These are phyloP conservation scores for Phortica magna DNA, from an alignment of 2,888 invertebrate species.

Conservation along the genomic window DNA sequence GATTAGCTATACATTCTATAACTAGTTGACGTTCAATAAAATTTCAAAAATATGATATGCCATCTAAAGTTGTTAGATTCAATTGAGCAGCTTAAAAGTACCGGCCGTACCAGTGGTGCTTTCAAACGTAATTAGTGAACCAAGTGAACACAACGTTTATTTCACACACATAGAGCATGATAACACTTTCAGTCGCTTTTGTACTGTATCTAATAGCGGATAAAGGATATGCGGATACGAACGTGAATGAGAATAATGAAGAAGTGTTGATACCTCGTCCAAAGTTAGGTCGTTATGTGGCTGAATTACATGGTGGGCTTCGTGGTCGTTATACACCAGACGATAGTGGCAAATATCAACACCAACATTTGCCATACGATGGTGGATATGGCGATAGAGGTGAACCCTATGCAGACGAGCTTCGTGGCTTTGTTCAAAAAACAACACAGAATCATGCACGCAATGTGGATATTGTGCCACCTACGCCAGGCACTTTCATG, in stretches of 20 bases:
- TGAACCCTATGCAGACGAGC: conserved; percentile 73
- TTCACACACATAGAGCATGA: conserved; percentile 44
- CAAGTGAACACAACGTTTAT: conserved; percentile 36
- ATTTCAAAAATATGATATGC: conserved; percentile 45
- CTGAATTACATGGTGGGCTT: conserved; percentile 72
- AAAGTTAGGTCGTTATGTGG: conserved; percentile 65
- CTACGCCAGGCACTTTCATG: conserved; percentile 40
- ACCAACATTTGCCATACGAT: conserved; percentile 79
- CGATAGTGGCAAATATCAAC: conserved; percentile 80
- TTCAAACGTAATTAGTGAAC: conserved; percentile 54
- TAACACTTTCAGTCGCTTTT: conserved; percentile 27
- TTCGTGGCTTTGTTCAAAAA: conserved; percentile 51
- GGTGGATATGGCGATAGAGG: conserved; percentile 79
- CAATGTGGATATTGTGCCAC: conserved; percentile 7
- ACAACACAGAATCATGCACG: conserved; percentile 36
- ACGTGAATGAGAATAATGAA: conserved; percentile 32
- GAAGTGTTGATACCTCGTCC: not conserved
- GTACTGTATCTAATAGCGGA: conserved; percentile 29
- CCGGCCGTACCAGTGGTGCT: conserved; percentile 40
- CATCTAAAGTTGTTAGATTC: too few species aligned
- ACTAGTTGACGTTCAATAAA: conserved; percentile 37
- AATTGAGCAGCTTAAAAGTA: conserved; percentile 55
- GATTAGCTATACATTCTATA: too few species aligned
- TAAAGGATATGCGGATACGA: conserved; percentile 28
- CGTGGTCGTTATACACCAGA: conserved; percentile 80